Base-by-base conservation (phyloP, 2,113 vertebrate species). In the Pelusios castaneus region DNA sequence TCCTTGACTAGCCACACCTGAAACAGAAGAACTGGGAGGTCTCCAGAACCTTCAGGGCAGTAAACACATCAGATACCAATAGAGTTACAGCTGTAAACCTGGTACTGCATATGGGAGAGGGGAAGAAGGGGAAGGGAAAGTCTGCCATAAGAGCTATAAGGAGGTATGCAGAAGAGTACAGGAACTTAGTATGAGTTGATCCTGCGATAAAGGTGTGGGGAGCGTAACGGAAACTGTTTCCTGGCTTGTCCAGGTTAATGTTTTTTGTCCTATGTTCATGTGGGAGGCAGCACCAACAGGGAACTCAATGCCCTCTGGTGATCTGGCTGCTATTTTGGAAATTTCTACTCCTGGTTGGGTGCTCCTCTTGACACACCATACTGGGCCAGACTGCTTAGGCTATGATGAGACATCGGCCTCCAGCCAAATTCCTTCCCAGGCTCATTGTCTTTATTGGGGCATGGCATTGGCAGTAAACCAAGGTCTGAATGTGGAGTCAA, bases 331-430 rank as follows among this genome's bases (percentile, higher is more conserved):
- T 25, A 13, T 45, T 47, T 31, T 75, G 92, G 55, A 29, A 70
- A 8, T 45, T 63, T 94, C 90, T 54, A 21, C 87, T 45, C 45
- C 1, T 91, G 41, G 83, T 63, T 6, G 6, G 31, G 80, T 73
- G 0, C 77, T 88, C 11, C 75, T 75, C 58, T 24, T 4, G 19
- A 55, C 41, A 41, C 54, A 92, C 77, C 89, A 85, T 92, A 82
- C 63, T 1, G 52, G 85, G 90, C 82, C 13, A 6, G 87, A 11
- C 1, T 93, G 94, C 94, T 58, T 87, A 52, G 78, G 84, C 84
- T 88, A 29, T 49, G 92, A 92, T 29, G 80, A 96, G 95, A 95
- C 96, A 93, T 5, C 88, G 85, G 97, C 94, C 95, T 41, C 52
- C 41, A 81, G 89, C 54, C 78, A 89, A 91, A 95, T 93, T 95